Percentiles rank a stretch among this genome's conserved stretches.
phyloP scores from a whole-genome alignment of 2,888 invertebrate genomes.

The Blastobasis lacticolella region DNA sequence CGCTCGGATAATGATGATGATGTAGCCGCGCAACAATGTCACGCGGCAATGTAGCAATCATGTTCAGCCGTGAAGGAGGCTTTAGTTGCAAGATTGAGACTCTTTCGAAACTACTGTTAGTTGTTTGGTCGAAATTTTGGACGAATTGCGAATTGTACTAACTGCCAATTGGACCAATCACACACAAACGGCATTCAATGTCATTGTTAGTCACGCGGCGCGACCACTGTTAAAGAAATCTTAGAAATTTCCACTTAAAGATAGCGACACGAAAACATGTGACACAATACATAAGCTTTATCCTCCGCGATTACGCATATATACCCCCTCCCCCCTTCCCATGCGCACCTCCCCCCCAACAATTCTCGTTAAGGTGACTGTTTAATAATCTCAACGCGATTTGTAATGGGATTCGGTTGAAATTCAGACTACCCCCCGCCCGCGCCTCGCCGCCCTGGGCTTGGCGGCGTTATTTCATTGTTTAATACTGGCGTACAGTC shows the following conservation, averaged over 20 bases:
- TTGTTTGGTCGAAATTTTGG: too few species aligned
- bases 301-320: slow-evolving; percentile 6
- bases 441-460: background rate
- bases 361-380: slow-evolving; percentile 58
- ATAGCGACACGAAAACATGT: background rate
- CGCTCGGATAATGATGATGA: too few species aligned
- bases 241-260: background rate
- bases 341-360: slow-evolving; percentile 20
- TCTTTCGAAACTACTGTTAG: background rate
- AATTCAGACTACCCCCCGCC: slow-evolving; percentile 25
- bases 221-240: background rate
- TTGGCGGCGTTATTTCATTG: background rate
- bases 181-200: too few species aligned
- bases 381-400: slow-evolving; percentile 62
- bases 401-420: slow-evolving; percentile 53
- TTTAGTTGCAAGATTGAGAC: background rate
- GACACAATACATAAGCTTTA: background rate
- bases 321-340: slow-evolving; percentile 6
- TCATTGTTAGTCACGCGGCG: too few species aligned
- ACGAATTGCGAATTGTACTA: too few species aligned
- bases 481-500: background rate
- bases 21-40: too few species aligned
- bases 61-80: background rate
- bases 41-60: background rate
- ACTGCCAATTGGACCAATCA: too few species aligned